Percentiles rank a stretch among this genome's conserved stretches.
Conservation (phyloP, 2,797 vertebrate species). For the Acanthurus lineatus region DNA sequence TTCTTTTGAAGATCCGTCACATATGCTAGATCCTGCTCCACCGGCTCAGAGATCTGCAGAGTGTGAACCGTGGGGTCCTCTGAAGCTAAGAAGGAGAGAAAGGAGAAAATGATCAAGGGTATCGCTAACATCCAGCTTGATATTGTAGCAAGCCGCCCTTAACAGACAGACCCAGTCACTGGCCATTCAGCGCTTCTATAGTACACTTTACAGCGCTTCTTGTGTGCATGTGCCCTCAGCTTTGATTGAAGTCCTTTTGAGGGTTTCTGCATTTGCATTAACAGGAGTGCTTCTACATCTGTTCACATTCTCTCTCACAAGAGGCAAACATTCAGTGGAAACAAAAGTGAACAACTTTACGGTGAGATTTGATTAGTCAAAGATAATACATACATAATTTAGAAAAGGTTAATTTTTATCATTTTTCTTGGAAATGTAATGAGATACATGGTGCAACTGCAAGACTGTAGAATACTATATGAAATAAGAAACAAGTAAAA, state of each 20-base stretch:
- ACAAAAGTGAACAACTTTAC: too few relatives aligned
- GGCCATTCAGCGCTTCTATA: constrained; percentile 1
- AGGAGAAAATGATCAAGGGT: background rate
- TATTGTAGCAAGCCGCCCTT: constrained; percentile 6
- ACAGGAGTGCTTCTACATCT: background rate
- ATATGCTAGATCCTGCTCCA: constrained; percentile 19
- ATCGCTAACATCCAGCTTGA: constrained; percentile 18
- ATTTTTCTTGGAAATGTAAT: too few relatives aligned
- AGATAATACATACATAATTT: too few relatives aligned
- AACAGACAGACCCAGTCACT: background rate
- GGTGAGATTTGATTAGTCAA: too few relatives aligned
- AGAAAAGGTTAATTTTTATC: too few relatives aligned
- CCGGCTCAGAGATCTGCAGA: constrained; percentile 11
- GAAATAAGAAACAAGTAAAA: too few relatives aligned
- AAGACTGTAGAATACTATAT: too few relatives aligned
- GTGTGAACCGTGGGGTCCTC: background rate
- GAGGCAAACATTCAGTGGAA: background rate
- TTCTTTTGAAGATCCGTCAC: background rate
- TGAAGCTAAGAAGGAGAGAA: constrained; percentile 1
- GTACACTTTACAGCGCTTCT: constrained; percentile 1
- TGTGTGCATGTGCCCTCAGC: background rate
- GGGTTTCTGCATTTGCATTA: constrained; percentile 1
- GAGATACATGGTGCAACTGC: too few relatives aligned
- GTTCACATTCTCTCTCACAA: background rate
- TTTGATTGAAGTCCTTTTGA: background rate